Conservation (phyloP, 2,888 invertebrate genomes). For the Chrysina gloriosa region DNA sequence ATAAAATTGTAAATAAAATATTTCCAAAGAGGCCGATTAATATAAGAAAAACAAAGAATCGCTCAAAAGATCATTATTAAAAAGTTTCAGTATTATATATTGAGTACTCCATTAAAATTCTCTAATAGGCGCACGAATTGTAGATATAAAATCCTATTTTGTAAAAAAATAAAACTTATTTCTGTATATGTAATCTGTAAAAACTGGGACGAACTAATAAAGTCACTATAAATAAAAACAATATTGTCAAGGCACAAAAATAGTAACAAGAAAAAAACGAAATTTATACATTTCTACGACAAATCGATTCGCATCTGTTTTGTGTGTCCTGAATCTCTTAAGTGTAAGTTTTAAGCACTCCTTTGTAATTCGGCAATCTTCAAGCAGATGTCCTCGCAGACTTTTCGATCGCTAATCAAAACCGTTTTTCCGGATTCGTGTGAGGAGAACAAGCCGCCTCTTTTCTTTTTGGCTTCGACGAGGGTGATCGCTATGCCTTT, state of each 20-base stretch:
- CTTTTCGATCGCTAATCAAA: constrained; percentile 62
- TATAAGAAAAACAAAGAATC: not conserved
- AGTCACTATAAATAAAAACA: not conserved
- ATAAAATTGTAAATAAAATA: not conserved
- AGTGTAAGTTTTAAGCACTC: constrained; percentile 42
- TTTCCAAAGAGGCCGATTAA: not conserved
- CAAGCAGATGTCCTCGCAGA: constrained; percentile 58
- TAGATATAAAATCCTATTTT: no score
- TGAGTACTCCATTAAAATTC: no score
- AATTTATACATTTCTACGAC: not conserved
- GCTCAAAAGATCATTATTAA: not conserved
- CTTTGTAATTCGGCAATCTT: constrained; percentile 60
- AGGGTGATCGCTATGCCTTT: constrained; percentile 77
- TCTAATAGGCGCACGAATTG: no score
- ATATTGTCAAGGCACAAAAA: not conserved
- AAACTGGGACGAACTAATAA: not conserved
- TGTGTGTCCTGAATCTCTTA: not conserved
- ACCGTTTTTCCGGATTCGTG: constrained; percentile 73
- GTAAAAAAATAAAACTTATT: no score
- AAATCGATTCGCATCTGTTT: not conserved
- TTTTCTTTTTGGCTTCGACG: constrained; percentile 68
- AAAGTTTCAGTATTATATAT: no score
- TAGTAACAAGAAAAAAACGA: not conserved
- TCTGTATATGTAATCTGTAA: not conserved
- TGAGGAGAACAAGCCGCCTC: constrained; percentile 74